Base-by-base conservation (phyloP, 2,797 vertebrate species). In the Scomberomorus guttatus region DNA sequence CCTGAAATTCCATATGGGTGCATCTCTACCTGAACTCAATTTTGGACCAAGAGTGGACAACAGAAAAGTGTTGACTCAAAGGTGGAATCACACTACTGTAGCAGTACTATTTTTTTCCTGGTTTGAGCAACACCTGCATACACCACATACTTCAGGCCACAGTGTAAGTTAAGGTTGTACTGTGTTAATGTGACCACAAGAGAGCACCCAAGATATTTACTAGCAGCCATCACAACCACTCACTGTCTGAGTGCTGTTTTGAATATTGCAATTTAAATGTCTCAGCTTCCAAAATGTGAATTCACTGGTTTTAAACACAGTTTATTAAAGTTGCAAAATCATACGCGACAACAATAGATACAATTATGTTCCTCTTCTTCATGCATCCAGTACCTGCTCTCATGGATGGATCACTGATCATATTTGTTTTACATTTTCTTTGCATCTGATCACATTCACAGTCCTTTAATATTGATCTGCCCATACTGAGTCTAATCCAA, bases 151-250 rank as follows among this genome's bases (percentile, higher is more conserved):
- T 4, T 51, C 20, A 37, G 15, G 6, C 17, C 27, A 2, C 4
- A 8, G 12, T 17, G 12, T 10, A 4, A 46, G 39, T n/a, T 2
- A 69, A 20, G 20, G 37, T 14, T 78, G 83, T 34, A 59, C 27
- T 63, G 18, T 46, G 46, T 22, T 14, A 8, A 15, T 42, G 5
- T 52, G 17, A 52, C 72, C 61, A 70, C 42, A 39, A 62, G 80
- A 74, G 68, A 0, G 76, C 68, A 48, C 5, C 22, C 27, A 71
- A 20, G 46, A 25, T 42, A 71, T 85, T 71, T 42, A 42, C 17
- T 7, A 65, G 24, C 57, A 63, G 3, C 15, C 37, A 39, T 39
- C 37, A 39, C 44, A 46, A 17, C 44, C 5, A 5, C 44, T 18
- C 17, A 20, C 18, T 50, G 46, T n/a, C 18, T 50, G 39, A 42